Base-by-base conservation (phyloP, 1,140 invertebrate genomes). In the Whitmania pigra region DNA sequence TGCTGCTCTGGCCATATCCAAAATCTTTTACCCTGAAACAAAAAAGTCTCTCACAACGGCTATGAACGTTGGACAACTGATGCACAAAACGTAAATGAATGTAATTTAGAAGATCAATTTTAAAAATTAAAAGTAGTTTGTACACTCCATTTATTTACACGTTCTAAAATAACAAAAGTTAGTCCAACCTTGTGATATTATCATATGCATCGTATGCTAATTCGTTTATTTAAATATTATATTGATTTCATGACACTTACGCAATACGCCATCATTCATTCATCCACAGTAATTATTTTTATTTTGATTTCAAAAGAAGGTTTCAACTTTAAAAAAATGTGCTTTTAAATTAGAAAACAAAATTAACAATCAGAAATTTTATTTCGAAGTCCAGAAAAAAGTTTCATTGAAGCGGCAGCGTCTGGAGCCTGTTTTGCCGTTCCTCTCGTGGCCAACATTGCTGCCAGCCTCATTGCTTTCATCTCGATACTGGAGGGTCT, bases 1-100 rank as follows among this genome's bases (percentile, higher is more conserved):
- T 0, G 91, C 92, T 18, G 88, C 93, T 0, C 83, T 98, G 11
- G 90, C 89, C 75, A 89, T 88, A 75, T 87, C 91, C 0, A 98
- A 98, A 82, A 83, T 98, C 3, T 86, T 94, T 76, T 89, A 90
- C 83, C 94, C 94, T 0, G 94, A 97, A 84, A 90, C 88, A 0
- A 87, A 90, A 77, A 83, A 87, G 71, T 88, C 76, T 49, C 43
- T 49, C 43, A 49, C 43, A 17, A 49, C 43, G 43, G 43, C 43
- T 13, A 49, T 49, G 43, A 49, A 49, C 15, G 43, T 49, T 17
- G 43, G 43, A 13, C 43, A 49, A 49, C 15, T 49, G 2, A 49
- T 49, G 43, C 43, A 49, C 43, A 49, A 49, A 49, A 17, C 43
- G 43, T 36, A 36, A 3, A 36, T 36, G 31, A 36, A 36, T 49